A percentile compares a stretch with the other conserved stretches of the same genome.
Evolutionary conservation across 1,140 invertebrate species (phyloP).

Genomic region (Holcopasites calliopsidis): DNA sequence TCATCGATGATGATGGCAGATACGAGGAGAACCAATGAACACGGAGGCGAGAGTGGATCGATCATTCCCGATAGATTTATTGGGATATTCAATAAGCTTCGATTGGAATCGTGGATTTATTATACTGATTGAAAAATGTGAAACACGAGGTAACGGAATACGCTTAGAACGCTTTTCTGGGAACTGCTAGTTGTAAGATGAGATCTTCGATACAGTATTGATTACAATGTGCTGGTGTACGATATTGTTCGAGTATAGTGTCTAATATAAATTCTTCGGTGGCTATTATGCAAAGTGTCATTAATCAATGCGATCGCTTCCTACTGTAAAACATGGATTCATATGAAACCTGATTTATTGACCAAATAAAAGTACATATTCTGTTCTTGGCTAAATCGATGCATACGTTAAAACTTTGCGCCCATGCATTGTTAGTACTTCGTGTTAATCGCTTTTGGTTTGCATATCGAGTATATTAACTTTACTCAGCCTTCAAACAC

Average conservation of each 20-base stretch:
- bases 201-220: not conserved
- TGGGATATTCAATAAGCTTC: not conserved
- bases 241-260: not conserved
- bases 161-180: too few relatives aligned
- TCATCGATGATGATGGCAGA: not conserved
- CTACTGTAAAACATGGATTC: not conserved
- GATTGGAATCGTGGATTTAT: not conserved
- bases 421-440: too few relatives aligned
- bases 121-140: not conserved
- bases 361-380: not conserved
- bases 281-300: conserved; percentile 9
- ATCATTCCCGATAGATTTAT: conserved; percentile 1
- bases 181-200: not conserved
- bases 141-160: too few relatives aligned
- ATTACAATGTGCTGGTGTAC: not conserved
- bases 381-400: not conserved
- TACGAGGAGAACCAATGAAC: conserved; percentile 3
- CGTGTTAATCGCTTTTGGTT: too few relatives aligned
- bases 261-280: not conserved
- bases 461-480: too few relatives aligned
- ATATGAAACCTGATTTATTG: not conserved
- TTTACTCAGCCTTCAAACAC: too few relatives aligned
- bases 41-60: conserved; percentile 14
- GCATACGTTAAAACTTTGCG: not conserved
- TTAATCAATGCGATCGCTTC: not conserved